phyloP scores from a whole-genome alignment of 2,113 vertebrate genomes.

The Thymallus thymallus region DNA sequence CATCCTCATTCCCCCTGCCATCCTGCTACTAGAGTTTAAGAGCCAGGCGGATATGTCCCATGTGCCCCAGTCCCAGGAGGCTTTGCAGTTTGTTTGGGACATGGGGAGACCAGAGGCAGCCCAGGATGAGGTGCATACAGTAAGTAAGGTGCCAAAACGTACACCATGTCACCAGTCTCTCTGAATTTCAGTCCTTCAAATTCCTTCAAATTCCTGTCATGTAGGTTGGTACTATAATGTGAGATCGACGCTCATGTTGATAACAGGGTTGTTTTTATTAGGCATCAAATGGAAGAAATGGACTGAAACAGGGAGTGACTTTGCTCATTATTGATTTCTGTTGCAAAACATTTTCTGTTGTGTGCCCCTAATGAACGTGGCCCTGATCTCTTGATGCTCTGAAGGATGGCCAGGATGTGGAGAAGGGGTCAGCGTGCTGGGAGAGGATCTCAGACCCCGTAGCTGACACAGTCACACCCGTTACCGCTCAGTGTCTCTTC shows the following conservation, averaged over 20 bases:
- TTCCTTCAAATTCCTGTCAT: background rate
- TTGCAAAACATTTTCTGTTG: too few relatives aligned
- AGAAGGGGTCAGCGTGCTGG: slow-evolving; percentile 63
- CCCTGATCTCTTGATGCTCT: slow-evolving; percentile 12
- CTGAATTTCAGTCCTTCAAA: too few relatives aligned
- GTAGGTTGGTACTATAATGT: too few relatives aligned
- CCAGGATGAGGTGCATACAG: slow-evolving; percentile 45
- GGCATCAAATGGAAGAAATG: too few relatives aligned
- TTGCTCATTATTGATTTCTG: too few relatives aligned
- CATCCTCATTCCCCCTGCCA: slow-evolving; percentile 88
- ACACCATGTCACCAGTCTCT: background rate
- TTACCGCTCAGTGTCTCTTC: slow-evolving; percentile 64
- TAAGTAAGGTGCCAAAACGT: slow-evolving; percentile 14
- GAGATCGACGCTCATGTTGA: too few relatives aligned
- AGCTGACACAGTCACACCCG: slow-evolving; percentile 34
- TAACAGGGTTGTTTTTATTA: too few relatives aligned
- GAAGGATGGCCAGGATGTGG: slow-evolving; percentile 68
- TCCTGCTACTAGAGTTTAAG: slow-evolving; percentile 94
- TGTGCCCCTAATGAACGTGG: background rate
- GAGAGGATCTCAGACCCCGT: slow-evolving; percentile 25
- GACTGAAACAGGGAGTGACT: too few relatives aligned
- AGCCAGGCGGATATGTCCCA: slow-evolving; percentile 98
- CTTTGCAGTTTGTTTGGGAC: slow-evolving; percentile 80
- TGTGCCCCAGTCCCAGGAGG: slow-evolving; percentile 88
- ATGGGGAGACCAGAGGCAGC: slow-evolving; percentile 64